Percentiles rank a stretch among this genome's conserved stretches.
These are phyloP conservation scores for Shinisaurus crocodilurus DNA, from an alignment of 2,113 vertebrate genomes.

Conservation along the genomic window DNA sequence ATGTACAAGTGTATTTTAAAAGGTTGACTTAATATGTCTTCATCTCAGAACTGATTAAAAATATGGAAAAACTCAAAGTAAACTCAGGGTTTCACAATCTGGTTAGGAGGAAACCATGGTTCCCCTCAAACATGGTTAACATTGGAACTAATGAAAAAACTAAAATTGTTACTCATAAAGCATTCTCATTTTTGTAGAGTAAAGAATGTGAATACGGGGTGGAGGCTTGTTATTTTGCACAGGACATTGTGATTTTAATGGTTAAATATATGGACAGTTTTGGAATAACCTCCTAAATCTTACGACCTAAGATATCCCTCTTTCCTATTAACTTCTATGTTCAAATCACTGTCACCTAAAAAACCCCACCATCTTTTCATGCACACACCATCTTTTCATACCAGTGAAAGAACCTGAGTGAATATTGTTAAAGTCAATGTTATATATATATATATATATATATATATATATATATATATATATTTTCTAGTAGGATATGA, in stretches of 20 bases:
- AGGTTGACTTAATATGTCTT: neutral
- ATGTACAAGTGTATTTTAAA: no score
- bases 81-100: neutral
- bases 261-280: neutral
- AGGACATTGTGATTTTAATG: neutral
- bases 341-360: neutral
- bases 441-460: neutral
- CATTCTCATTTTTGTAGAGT: slow-evolving; percentile 1
- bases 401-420: slow-evolving; percentile 1
- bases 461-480: no score
- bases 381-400: neutral
- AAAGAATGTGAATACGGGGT: neutral
- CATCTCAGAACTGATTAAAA: no score
- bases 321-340: neutral
- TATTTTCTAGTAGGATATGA: no score
- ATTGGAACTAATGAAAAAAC: neutral
- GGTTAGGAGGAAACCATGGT: neutral
- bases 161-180: neutral
- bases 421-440: neutral
- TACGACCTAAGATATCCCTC: neutral
- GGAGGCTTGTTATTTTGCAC: neutral
- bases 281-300: neutral
- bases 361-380: neutral
- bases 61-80: no score
- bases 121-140: neutral